Evolutionary conservation across 2,797 vertebrate species (phyloP).

Genomic region (Chelon labrosus): DNA sequence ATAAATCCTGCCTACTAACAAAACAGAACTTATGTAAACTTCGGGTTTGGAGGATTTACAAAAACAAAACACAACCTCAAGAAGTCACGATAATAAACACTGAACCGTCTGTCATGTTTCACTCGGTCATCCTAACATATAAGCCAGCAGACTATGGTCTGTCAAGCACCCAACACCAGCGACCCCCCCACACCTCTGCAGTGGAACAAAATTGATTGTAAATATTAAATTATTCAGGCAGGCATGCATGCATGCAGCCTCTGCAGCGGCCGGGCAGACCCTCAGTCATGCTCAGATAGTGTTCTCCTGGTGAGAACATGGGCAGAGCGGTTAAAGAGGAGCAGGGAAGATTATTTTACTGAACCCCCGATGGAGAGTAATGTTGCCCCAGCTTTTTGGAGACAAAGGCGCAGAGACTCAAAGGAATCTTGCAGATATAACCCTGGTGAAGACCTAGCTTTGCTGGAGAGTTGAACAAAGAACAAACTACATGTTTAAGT

Average conservation of each 20-base stretch:
- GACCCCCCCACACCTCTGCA: background rate
- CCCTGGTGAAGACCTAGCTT: background rate
- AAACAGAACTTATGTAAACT: background rate
- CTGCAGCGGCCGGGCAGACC: constrained; percentile 39
- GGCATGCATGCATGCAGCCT: constrained; percentile 35
- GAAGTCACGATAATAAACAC: constrained; percentile 50
- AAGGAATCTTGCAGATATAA: background rate
- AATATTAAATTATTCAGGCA: constrained; percentile 72
- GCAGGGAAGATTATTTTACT: constrained; percentile 65
- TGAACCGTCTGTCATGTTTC: background rate
- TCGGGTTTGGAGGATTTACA: background rate
- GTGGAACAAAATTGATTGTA: constrained; percentile 66
- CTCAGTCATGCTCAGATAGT: constrained; percentile 62
- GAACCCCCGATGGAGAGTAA: constrained; percentile 52
- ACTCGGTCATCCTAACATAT: constrained; percentile 7
- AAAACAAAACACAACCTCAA: constrained; percentile 1
- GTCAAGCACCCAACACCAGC: constrained; percentile 21
- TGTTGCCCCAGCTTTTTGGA: constrained; percentile 41
- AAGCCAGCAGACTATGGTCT: constrained; percentile 33
- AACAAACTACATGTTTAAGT: too few relatives aligned
- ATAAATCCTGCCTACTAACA: background rate
- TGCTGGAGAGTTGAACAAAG: too few relatives aligned
- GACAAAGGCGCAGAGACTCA: constrained; percentile 19
- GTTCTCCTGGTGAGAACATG: constrained; percentile 66
- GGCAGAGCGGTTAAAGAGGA: constrained; percentile 53